A percentile compares a stretch with the other conserved stretches of the same genome.
phyloP scores from a whole-genome alignment of 2,888 invertebrate genomes.

The Xanthorhoe spadicearia region DNA sequence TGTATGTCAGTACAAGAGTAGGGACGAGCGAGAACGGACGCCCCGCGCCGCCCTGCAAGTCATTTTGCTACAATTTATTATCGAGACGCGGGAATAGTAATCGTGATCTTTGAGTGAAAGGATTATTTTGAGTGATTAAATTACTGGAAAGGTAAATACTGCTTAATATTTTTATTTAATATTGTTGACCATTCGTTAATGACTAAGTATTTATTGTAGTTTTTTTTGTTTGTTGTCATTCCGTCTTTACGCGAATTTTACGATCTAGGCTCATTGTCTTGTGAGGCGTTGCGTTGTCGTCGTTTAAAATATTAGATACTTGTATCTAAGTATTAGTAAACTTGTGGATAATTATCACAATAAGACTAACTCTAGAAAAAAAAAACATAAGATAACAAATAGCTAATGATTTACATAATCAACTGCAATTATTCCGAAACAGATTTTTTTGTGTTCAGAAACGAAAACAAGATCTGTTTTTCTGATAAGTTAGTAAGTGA shows the following conservation, averaged over 20 bases:
- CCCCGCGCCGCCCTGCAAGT: constrained; percentile 32
- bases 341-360: too few relatives aligned
- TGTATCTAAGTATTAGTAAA: too few relatives aligned
- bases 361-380: too few relatives aligned
- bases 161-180: neutral
- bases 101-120: constrained; percentile 37
- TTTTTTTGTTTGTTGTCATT: neutral
- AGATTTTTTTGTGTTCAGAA: too few relatives aligned
- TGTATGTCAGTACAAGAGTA: constrained; percentile 59
- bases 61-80: constrained; percentile 4
- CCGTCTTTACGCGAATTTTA: neutral
- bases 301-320: neutral
- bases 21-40: constrained; percentile 60
- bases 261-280: too few relatives aligned
- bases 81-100: constrained; percentile 25
- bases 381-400: too few relatives aligned
- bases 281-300: neutral
- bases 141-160: constrained; percentile 18
- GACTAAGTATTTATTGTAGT: neutral
- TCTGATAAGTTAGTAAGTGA: constrained; percentile 11
- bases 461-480: neutral
- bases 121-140: constrained; percentile 9
- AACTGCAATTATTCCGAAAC: too few relatives aligned
- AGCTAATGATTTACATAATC: too few relatives aligned
- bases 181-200: neutral